Conservation (phyloP, 2,113 vertebrate genomes). For the Camelus bactrianus region DNA sequence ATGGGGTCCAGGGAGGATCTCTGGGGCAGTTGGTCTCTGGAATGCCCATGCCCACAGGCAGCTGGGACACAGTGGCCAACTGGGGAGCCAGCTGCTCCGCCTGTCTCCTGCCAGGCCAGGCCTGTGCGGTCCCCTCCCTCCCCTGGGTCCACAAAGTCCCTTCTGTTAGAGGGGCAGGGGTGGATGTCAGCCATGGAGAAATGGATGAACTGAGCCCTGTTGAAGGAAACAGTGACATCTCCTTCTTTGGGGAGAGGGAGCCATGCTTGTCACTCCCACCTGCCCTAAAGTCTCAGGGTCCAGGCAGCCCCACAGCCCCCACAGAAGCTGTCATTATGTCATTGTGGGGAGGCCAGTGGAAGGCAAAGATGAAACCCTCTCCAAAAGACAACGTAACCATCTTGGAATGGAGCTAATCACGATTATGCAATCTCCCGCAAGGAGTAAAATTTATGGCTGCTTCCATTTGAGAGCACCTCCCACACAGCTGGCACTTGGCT, state of each 20-base stretch:
- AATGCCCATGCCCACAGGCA: not conserved
- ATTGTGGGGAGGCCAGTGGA: not conserved
- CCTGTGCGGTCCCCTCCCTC: not conserved
- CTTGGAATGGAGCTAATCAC: not conserved
- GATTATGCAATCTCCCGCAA: not conserved
- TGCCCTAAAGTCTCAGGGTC: not conserved
- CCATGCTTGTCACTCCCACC: not conserved
- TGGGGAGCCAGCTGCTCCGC: slow-evolving; percentile 66
- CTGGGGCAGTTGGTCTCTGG: slow-evolving; percentile 65
- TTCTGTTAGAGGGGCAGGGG: slow-evolving; percentile 36
- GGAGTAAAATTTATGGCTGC: slow-evolving; percentile 27
- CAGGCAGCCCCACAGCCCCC: not conserved
- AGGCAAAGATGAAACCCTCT: not conserved
- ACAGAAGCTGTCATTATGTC: not conserved
- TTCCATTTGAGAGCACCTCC: not conserved
- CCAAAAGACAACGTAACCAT: not conserved
- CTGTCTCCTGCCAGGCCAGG: not conserved
- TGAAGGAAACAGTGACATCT: not conserved
- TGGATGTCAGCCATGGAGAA: not conserved
- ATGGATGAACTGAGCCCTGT: not conserved
- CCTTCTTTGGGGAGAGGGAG: not conserved
- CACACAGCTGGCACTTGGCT: not conserved
- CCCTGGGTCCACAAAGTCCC: slow-evolving; percentile 43
- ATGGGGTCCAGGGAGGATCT: not conserved
- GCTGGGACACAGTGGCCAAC: slow-evolving; percentile 28